These are phyloP conservation scores for Crioceris asparagi DNA, from an alignment of 2,888 invertebrate species.

Conservation along the genomic window DNA sequence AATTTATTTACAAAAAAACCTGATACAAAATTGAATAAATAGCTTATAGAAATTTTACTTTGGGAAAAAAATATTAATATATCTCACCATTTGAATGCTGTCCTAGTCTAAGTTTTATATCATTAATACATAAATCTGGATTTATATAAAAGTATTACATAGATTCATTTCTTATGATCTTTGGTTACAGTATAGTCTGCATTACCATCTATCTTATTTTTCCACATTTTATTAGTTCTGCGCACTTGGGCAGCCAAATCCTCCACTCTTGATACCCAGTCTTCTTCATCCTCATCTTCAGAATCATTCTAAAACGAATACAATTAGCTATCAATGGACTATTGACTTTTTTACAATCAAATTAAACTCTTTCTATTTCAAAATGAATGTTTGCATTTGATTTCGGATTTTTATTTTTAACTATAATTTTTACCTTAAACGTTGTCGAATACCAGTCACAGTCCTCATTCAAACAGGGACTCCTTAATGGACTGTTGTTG, in stretches of 20 bases:
- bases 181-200: slow-evolving; percentile 20
- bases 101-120: no score
- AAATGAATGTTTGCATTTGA: no score
- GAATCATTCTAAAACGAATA: slow-evolving; percentile 20
- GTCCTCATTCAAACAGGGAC: slow-evolving; percentile 19
- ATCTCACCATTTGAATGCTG: no score
- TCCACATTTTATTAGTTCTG: slow-evolving; percentile 25
- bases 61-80: no score
- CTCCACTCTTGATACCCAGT: slow-evolving; percentile 26
- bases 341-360: no score
- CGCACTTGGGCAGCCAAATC: slow-evolving; percentile 25
- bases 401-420: neutral
- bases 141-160: no score
- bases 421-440: slow-evolving; percentile 21
- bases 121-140: no score
- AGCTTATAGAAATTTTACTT: no score
- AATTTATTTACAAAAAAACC: no score
- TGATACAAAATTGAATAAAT: no score
- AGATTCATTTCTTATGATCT: slow-evolving; percentile 21
- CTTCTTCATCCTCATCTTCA: slow-evolving; percentile 23
- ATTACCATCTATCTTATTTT: slow-evolving; percentile 19
- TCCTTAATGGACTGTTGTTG: slow-evolving; percentile 23
- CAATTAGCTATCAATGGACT: neutral
- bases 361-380: no score
- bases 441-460: slow-evolving; percentile 26